These are phyloP conservation scores for Poeciliopsis gracilis DNA, from an alignment of 2,797 vertebrate species.

Conservation along the genomic window DNA sequence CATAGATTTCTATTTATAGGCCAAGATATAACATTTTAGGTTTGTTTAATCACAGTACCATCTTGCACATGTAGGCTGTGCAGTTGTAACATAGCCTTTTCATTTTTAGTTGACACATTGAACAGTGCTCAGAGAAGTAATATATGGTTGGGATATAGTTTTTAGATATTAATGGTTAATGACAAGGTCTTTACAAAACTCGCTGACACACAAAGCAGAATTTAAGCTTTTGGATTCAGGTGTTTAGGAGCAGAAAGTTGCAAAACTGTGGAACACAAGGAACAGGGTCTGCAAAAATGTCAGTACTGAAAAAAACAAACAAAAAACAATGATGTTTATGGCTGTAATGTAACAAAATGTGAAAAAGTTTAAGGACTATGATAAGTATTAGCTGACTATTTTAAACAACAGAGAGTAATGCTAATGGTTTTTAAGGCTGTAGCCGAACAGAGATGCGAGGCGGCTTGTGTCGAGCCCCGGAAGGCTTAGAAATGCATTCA, in stretches of 20 bases:
- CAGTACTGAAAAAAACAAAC: not conserved
- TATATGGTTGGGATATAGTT: no score
- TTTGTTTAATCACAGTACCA: not conserved
- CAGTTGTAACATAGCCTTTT: not conserved
- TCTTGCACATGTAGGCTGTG: not conserved
- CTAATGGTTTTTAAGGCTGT: slow-evolving; percentile 46
- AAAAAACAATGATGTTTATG: not conserved
- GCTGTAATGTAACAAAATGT: not conserved
- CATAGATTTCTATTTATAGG: not conserved
- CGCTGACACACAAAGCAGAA: not conserved
- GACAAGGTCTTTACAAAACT: not conserved
- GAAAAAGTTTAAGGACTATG: not conserved
- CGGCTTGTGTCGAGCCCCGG: slow-evolving; percentile 67
- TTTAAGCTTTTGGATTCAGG: not conserved
- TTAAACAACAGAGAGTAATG: slow-evolving; percentile 30
- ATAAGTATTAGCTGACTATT: slow-evolving; percentile 8
- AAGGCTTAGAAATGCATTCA: slow-evolving; percentile 76
- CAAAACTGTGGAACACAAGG: not conserved
- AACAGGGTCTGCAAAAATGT: not conserved
- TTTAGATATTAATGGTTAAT: not conserved
- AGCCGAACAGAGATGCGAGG: slow-evolving; percentile 57
- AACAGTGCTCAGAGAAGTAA: not conserved
- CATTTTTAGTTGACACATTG: not conserved
- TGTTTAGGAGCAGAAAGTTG: not conserved
- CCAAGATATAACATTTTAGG: not conserved